phyloP scores from a whole-genome alignment of 2,888 invertebrate genomes.

The Panzeria rudis region DNA sequence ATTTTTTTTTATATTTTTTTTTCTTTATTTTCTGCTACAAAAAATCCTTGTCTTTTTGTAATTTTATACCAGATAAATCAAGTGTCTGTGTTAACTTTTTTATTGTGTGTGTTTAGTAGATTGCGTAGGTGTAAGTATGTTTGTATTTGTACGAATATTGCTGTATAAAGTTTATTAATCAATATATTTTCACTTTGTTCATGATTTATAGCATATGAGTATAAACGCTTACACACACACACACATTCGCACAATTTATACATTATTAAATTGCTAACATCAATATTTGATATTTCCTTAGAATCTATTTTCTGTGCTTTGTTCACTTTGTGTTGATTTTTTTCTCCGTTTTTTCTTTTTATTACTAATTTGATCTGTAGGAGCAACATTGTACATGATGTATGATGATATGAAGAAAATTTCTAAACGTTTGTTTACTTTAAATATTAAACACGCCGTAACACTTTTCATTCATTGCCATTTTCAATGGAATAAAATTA shows the following conservation, averaged over 20 bases:
- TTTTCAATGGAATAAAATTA: constrained; percentile 14
- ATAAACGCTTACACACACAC: not conserved
- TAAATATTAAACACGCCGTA: constrained; percentile 48
- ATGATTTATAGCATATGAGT: constrained; percentile 50
- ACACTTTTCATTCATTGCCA: constrained; percentile 14
- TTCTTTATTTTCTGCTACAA: constrained; percentile 1
- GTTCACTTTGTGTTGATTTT: not conserved
- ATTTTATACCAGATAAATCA: constrained; percentile 49
- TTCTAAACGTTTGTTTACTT: constrained; percentile 40
- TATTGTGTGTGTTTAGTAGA: not conserved
- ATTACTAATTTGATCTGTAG: constrained; percentile 5
- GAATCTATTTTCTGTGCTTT: constrained; percentile 42
- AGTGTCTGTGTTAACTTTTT: constrained; percentile 40
- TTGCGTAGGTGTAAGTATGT: not conserved
- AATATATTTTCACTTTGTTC: constrained; percentile 57
- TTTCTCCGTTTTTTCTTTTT: not conserved
- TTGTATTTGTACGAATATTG: not conserved
- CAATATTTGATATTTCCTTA: constrained; percentile 67
- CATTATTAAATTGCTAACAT: constrained; percentile 69
- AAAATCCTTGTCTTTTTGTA: constrained; percentile 35
- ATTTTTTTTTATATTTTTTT: constrained; percentile 27
- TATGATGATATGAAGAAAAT: constrained; percentile 29
- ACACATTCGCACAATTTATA: constrained; percentile 31
- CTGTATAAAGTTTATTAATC: constrained; percentile 61
- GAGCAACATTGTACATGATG: constrained; percentile 1